These are phyloP conservation scores for Leptogaster cylindrica DNA, from an alignment of 2,888 invertebrate genomes.

Conservation along the genomic window DNA sequence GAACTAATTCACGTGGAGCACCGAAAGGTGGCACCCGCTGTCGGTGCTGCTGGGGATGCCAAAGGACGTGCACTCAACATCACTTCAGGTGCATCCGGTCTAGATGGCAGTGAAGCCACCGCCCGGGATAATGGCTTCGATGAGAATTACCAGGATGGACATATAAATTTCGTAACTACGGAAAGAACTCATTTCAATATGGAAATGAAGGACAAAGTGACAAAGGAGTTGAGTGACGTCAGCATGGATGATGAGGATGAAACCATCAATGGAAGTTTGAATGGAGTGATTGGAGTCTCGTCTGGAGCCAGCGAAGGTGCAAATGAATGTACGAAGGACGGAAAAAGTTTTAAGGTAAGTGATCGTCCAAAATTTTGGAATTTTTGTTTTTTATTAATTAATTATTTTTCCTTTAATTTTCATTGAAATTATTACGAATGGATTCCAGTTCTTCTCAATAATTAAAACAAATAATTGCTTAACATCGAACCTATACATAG, in stretches of 20 bases:
- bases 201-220: conserved; percentile 39
- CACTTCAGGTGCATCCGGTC: neutral
- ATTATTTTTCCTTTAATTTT: no score
- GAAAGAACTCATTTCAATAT: conserved; percentile 44
- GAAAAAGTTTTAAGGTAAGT: conserved; percentile 64
- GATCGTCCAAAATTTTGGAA: no score
- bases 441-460: no score
- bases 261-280: conserved; percentile 56
- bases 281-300: conserved; percentile 40
- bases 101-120: neutral
- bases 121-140: neutral
- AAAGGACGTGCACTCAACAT: conserved; percentile 38
- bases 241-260: conserved; percentile 70
- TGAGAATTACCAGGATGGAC: neutral
- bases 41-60: neutral
- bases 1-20: conserved; percentile 8
- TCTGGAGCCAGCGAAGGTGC: neutral
- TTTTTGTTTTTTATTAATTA: no score
- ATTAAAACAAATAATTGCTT: no score
- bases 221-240: conserved; percentile 76
- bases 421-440: no score
- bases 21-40: neutral
- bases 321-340: conserved; percentile 63
- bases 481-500: no score
- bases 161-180: conserved; percentile 52